These are phyloP conservation scores for Hartigia nigra DNA, from an alignment of 2,888 invertebrate genomes.

Conservation along the genomic window DNA sequence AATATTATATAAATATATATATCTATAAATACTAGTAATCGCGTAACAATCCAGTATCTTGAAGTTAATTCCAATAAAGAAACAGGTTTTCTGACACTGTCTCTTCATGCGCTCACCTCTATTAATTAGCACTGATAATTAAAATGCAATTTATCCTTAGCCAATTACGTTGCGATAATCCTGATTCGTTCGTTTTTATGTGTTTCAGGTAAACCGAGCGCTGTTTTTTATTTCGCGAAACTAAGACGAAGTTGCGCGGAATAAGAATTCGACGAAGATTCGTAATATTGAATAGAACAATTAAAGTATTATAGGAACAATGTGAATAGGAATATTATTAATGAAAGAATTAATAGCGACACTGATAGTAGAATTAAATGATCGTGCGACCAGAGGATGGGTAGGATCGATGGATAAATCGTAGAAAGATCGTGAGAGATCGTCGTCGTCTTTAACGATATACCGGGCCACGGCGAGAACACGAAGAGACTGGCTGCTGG, in stretches of 20 bases:
- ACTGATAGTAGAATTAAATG: neutral
- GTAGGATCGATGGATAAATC: neutral
- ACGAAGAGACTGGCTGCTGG: constrained; percentile 62
- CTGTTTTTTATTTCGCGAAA: neutral
- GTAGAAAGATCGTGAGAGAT: neutral
- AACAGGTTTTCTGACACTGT: neutral
- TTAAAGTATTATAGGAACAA: neutral
- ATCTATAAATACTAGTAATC: neutral
- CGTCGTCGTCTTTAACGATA: constrained; percentile 21
- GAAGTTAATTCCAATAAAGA: neutral
- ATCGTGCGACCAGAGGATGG: neutral
- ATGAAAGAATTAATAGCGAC: neutral
- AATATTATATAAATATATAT: neutral
- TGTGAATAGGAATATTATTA: neutral
- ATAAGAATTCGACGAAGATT: neutral
- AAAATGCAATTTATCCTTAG: neutral
- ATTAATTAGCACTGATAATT: neutral
- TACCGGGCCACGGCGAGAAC: constrained; percentile 56
- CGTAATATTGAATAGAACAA: neutral
- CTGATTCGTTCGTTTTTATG: neutral
- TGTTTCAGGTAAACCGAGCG: neutral
- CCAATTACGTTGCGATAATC: neutral
- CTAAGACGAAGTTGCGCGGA: neutral
- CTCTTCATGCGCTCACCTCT: neutral
- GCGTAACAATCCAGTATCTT: neutral